Conservation (phyloP, 2,888 invertebrate genomes). For the Megaustenia siamemsis region DNA sequence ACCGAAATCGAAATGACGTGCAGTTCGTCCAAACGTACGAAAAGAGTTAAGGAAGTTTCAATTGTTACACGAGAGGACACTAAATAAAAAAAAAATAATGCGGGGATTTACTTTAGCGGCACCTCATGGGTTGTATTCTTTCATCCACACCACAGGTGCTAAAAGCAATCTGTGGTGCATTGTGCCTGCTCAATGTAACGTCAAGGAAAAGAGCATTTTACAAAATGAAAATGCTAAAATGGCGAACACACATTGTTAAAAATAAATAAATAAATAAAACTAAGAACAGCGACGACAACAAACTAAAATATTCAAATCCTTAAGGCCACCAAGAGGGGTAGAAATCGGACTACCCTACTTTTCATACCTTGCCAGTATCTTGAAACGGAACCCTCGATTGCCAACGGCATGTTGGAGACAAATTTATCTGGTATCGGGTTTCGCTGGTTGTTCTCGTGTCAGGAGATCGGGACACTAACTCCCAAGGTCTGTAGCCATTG, state of each 20-base stretch:
- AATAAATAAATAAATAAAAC: constrained; percentile 9
- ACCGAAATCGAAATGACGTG: too few relatives aligned
- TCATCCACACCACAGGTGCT: too few relatives aligned
- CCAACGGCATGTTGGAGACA: constrained; percentile 6
- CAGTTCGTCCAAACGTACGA: too few relatives aligned
- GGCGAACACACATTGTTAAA: not conserved
- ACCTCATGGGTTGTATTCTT: too few relatives aligned
- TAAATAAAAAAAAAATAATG: too few relatives aligned
- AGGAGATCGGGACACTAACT: not conserved
- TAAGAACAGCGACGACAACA: not conserved
- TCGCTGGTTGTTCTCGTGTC: not conserved
- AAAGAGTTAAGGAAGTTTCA: too few relatives aligned
- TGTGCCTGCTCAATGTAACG: too few relatives aligned
- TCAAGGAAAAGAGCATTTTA: too few relatives aligned
- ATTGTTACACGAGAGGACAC: too few relatives aligned
- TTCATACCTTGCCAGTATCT: not conserved
- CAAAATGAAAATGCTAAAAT: not conserved
- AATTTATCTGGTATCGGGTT: constrained; percentile 11
- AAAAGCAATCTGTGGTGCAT: too few relatives aligned
- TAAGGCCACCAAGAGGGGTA: constrained; percentile 2
- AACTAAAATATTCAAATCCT: constrained; percentile 10
- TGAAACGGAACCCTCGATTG: not conserved
- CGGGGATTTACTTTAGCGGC: too few relatives aligned
- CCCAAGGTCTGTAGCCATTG: constrained; percentile 5
- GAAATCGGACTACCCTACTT: not conserved